A percentile compares a stretch with the other conserved stretches of the same genome.
These are phyloP conservation scores for Tetropium fuscum DNA, from an alignment of 2,888 invertebrate genomes.

Conservation along the genomic window DNA sequence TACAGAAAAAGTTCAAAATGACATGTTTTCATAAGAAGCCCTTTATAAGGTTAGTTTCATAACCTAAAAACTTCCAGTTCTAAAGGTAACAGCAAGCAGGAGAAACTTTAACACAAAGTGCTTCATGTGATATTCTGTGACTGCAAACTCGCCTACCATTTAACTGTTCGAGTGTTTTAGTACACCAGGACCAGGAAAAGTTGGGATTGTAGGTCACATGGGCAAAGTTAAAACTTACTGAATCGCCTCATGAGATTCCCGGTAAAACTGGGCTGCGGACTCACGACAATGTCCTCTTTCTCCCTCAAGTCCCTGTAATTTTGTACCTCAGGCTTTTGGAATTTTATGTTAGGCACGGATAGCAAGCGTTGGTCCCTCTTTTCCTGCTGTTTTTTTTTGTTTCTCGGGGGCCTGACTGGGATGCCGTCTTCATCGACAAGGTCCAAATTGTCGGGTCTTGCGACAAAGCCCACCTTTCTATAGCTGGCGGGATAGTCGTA, in stretches of 20 bases:
- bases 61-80: no score
- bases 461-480: slow-evolving; percentile 51
- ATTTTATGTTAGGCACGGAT: slow-evolving; percentile 83
- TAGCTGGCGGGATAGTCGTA: slow-evolving; percentile 43
- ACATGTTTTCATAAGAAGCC: no score
- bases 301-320: slow-evolving; percentile 70
- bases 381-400: slow-evolving; percentile 65
- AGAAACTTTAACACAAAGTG: no score
- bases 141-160: slow-evolving; percentile 24
- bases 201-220: slow-evolving; percentile 15
- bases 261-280: slow-evolving; percentile 70
- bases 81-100: no score
- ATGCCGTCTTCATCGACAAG: slow-evolving; percentile 69
- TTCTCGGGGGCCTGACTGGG: slow-evolving; percentile 71
- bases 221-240: slow-evolving; percentile 78
- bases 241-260: slow-evolving; percentile 85
- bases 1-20: no score
- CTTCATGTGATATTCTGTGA: no score
- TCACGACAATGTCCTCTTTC: slow-evolving; percentile 62
- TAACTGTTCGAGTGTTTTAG: slow-evolving; percentile 33
- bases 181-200: slow-evolving; percentile 29
- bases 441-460: slow-evolving; percentile 76
- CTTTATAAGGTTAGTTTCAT: no score
- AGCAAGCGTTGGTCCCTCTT: slow-evolving; percentile 76
- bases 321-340: slow-evolving; percentile 68